Evolutionary conservation across 2,113 vertebrate species (phyloP).

Genomic region (Leucoraja erinaceus): DNA sequence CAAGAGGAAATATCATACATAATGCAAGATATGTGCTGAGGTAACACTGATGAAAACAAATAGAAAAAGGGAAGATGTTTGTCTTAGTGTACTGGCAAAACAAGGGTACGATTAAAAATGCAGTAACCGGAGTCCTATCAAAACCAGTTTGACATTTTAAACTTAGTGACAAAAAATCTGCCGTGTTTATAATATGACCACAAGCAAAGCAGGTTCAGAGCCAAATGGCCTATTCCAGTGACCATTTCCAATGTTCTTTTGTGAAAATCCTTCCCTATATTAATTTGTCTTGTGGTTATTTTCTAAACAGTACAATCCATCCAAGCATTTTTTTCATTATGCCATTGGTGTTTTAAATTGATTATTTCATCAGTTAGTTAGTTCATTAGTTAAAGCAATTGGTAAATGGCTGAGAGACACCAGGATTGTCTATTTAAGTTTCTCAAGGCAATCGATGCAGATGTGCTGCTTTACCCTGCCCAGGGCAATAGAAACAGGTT

Average conservation of each 20-base stretch:
- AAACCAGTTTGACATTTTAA: background rate
- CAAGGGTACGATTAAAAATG: background rate
- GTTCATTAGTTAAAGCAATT: no score
- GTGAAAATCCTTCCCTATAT: no score
- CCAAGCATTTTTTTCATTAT: background rate
- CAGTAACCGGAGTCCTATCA: background rate
- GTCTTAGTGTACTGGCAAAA: background rate
- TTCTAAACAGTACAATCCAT: background rate
- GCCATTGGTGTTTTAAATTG: background rate
- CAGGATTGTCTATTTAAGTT: background rate
- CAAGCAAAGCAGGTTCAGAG: no score
- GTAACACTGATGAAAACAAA: background rate
- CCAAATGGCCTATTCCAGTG: no score
- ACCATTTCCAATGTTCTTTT: no score
- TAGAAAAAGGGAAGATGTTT: background rate
- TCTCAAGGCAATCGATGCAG: background rate
- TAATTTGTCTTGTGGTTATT: background rate
- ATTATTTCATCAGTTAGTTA: background rate
- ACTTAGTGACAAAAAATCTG: background rate
- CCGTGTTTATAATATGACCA: background rate
- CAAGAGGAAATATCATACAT: background rate
- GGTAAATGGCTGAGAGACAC: background rate
- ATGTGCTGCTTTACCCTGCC: background rate
- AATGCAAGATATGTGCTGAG: background rate
- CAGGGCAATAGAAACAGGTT: background rate